A percentile compares a stretch with the other conserved stretches of the same genome.
Conservation (phyloP, 1,140 invertebrate genomes). For the Eubasilissa regina region DNA sequence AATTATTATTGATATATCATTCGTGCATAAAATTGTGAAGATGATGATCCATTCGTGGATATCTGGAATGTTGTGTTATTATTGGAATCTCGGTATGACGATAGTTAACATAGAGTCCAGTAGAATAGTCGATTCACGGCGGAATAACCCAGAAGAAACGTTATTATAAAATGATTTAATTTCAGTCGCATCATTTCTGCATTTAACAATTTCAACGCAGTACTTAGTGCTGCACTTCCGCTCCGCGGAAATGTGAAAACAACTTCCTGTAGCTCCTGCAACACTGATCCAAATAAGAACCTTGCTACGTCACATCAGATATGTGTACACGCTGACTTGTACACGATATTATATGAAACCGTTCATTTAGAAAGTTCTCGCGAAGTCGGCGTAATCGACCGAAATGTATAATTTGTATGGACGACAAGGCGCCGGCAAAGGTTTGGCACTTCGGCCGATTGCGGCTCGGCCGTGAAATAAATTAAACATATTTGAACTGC, state of each 20-base stretch:
- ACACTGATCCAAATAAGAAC: conserved; percentile 14
- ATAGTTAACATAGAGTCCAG: too few species aligned
- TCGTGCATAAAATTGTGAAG: too few species aligned
- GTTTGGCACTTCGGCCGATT: not conserved
- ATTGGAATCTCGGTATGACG: too few species aligned
- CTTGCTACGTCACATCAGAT: not conserved
- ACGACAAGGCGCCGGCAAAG: not conserved
- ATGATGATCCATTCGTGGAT: too few species aligned
- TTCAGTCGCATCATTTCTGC: too few species aligned
- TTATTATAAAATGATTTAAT: too few species aligned
- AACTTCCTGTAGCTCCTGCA: not conserved
- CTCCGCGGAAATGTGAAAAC: conserved; percentile 1
- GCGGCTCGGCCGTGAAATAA: not conserved
- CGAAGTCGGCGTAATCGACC: not conserved
- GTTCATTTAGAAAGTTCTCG: conserved; percentile 5
- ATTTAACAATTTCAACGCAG: not conserved
- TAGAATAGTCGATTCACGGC: too few species aligned
- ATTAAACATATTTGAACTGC: not conserved
- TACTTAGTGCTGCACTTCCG: not conserved
- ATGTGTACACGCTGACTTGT: not conserved
- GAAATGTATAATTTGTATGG: conserved; percentile 2
- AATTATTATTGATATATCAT: too few species aligned
- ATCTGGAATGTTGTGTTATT: too few species aligned
- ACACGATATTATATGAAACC: not conserved
- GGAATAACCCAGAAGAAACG: too few species aligned